These are phyloP conservation scores for Lampris incognitus DNA, from an alignment of 2,113 vertebrate genomes.

Conservation along the genomic window DNA sequence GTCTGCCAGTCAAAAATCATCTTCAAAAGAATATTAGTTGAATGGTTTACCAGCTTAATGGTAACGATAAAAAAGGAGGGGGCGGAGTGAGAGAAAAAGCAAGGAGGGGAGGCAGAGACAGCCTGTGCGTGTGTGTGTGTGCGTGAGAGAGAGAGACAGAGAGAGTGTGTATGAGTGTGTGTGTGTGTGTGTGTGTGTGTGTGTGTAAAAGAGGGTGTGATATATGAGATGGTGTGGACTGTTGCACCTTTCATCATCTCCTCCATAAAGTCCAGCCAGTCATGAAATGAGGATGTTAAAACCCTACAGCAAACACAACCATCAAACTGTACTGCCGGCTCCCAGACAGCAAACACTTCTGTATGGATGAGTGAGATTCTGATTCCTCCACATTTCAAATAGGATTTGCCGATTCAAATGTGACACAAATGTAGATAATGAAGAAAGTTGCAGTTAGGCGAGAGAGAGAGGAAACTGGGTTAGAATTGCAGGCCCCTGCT, in stretches of 20 bases:
- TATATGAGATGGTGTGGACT: conserved; percentile 74
- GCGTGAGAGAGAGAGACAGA: conserved; percentile 27
- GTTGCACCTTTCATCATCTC: conserved; percentile 79
- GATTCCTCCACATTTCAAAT: conserved; percentile 52
- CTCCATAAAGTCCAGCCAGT: conserved; percentile 80
- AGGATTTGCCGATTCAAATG: conserved; percentile 51
- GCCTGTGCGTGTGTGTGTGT: conserved; percentile 34
- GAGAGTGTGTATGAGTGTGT: conserved; percentile 35
- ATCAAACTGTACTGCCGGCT: conserved; percentile 57
- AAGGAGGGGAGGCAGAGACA: conserved; percentile 20
- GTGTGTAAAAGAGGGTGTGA: conserved; percentile 63
- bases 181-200: conserved; percentile 3
- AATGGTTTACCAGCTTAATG: conserved; percentile 53
- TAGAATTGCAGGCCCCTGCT: neutral
- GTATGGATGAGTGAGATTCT: conserved; percentile 29
- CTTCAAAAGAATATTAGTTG: conserved; percentile 57
- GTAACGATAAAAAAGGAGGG: conserved; percentile 56
- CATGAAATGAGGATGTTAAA: conserved; percentile 83
- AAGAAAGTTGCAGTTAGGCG: neutral
- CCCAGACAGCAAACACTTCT: conserved; percentile 45
- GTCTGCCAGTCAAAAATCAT: conserved; percentile 69
- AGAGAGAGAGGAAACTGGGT: neutral
- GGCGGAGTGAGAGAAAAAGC: conserved; percentile 34
- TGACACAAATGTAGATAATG: conserved; percentile 19
- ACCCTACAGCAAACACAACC: conserved; percentile 73